These are phyloP conservation scores for Pitangus sulphuratus DNA, from an alignment of 2,797 vertebrate species.

Conservation along the genomic window DNA sequence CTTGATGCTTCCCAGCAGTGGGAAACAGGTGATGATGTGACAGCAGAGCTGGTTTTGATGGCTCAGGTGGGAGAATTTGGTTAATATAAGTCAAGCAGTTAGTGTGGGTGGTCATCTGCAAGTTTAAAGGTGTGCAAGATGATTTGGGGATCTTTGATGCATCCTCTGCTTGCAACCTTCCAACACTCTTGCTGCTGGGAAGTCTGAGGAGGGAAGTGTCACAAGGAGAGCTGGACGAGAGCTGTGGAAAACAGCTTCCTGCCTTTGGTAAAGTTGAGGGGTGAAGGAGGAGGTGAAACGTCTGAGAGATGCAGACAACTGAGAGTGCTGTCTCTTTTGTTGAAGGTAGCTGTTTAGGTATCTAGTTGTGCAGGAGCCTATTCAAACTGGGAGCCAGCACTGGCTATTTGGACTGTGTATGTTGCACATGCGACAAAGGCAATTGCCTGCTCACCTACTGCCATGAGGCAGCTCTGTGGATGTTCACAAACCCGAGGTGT, in stretches of 20 bases:
- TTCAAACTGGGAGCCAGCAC: accelerated
- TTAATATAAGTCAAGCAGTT: neutral
- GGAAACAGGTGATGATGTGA: neutral
- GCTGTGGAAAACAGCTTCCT: neutral
- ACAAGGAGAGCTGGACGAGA: neutral
- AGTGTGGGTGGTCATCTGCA: neutral
- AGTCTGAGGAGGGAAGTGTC: neutral
- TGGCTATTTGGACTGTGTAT: neutral
- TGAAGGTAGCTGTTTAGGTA: neutral
- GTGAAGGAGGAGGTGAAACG: neutral
- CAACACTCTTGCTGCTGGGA: neutral
- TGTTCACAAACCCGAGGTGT: neutral
- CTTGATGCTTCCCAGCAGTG: neutral
- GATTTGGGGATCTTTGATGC: neutral
- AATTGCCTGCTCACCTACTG: neutral
- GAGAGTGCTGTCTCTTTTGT: neutral
- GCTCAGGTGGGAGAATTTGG: neutral
- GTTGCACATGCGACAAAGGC: neutral
- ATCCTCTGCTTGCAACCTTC: neutral
- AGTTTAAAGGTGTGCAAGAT: neutral
- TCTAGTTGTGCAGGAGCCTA: neutral
- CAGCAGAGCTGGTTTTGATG: neutral
- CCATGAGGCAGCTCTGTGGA: neutral
- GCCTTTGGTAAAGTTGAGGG: neutral
- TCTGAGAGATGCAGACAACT: neutral